These are phyloP conservation scores for Oligia strigilis DNA, from an alignment of 2,888 invertebrate genomes.

Conservation along the genomic window DNA sequence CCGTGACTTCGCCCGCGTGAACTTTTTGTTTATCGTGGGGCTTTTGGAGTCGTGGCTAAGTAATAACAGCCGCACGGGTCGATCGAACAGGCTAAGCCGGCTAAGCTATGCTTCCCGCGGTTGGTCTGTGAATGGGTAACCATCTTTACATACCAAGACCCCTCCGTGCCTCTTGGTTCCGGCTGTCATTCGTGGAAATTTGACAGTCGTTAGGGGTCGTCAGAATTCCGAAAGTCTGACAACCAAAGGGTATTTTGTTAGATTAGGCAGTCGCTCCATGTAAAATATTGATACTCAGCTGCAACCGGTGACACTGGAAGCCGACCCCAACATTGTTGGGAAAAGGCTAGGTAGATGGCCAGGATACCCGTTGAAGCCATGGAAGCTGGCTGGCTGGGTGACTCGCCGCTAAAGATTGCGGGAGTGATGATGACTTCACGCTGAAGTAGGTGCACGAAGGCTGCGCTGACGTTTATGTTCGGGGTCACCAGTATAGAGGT, in stretches of 20 bases:
- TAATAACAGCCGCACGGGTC: background rate
- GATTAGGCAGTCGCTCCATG: background rate
- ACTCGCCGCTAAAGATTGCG: too few species aligned
- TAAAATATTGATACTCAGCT: background rate
- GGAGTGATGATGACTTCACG: too few species aligned
- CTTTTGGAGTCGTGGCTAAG: background rate
- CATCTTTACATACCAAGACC: background rate
- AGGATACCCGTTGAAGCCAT: too few species aligned
- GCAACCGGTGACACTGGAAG: background rate
- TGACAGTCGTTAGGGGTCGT: too few species aligned
- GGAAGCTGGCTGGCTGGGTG: too few species aligned
- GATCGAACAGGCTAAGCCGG: background rate
- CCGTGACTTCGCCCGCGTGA: background rate
- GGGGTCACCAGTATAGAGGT: too few species aligned
- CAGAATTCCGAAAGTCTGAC: background rate
- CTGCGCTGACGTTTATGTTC: too few species aligned
- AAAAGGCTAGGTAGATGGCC: background rate
- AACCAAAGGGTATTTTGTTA: background rate
- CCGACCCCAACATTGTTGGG: background rate
- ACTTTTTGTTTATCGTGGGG: background rate
- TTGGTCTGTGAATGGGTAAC: background rate
- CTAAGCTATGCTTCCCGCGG: background rate
- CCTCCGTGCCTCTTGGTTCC: too few species aligned
- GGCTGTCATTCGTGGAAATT: background rate
- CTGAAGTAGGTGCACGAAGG: too few species aligned